Evolutionary conservation across 2,797 vertebrate genomes (phyloP).

Genomic region (Mormyrops attenuatus): DNA sequence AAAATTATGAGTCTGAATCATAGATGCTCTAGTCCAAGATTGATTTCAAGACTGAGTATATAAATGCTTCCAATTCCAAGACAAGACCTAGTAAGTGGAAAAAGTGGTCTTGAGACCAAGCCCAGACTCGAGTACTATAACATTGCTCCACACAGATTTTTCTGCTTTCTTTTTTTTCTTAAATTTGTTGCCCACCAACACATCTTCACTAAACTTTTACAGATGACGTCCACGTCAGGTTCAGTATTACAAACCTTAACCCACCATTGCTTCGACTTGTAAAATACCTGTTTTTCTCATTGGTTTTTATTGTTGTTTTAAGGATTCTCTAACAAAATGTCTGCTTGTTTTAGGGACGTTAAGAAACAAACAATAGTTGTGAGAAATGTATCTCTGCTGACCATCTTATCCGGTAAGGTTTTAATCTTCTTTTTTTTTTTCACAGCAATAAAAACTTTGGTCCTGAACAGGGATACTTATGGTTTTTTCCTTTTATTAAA

Average conservation of each 20-base stretch:
- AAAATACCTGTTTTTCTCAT: not conserved
- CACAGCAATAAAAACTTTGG: not conserved
- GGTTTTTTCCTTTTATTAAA: not conserved
- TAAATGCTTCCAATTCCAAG: not conserved
- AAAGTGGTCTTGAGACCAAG: not conserved
- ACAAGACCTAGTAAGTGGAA: not conserved
- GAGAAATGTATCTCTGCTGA: constrained; percentile 84
- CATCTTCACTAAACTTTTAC: not conserved
- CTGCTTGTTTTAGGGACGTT: constrained; percentile 72
- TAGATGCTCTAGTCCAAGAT: not conserved
- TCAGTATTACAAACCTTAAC: not conserved
- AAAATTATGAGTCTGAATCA: not conserved
- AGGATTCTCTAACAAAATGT: not conserved
- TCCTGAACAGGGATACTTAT: not conserved
- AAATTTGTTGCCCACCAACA: not conserved
- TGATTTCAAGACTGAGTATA: not conserved
- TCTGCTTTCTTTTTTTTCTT: not conserved
- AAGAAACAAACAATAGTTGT: constrained; percentile 81
- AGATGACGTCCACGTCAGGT: not conserved
- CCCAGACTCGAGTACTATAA: not conserved
- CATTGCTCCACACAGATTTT: not conserved
- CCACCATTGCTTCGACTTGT: not conserved
- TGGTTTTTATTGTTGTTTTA: not conserved
- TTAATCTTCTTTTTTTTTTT: not conserved
- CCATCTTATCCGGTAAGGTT: constrained; percentile 78